Evolutionary conservation across 2,797 vertebrate species (phyloP), one percentile per base, ranked within the genome.

Genomic region (Hydrophis major): DNA sequence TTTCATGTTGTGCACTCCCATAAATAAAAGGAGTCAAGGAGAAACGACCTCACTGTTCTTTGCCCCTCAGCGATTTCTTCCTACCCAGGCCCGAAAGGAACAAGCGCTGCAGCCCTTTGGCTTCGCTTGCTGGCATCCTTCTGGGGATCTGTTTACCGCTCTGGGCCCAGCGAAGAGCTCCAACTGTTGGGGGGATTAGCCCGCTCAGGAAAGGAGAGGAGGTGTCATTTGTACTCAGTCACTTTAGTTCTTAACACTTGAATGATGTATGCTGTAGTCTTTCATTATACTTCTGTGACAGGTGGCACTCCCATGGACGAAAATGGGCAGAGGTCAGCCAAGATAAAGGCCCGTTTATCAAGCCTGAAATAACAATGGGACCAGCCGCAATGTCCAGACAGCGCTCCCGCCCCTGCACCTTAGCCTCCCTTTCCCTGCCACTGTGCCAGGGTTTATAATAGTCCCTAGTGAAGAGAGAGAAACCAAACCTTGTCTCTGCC

Each of bases 141-240:
- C 13, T 83, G 37, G 37, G 32, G 18, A 27, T 7, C 20, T 28
- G 86, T 56, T 55, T 91, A 47, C 94, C 89, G 13, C 1, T 0
- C n/a, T 53, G 95, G 92, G 92, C 90, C 32, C 20, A 87, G 59
- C 56, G 86, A 94, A 95, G 91, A 91, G 96, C 92, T 60, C 6
- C 95, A 96, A 96, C 94, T 93, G 90, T 91, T 94, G n/a, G 50
- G 7, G 42, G 89, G 95, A 92, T 97, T 96, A 96, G 95, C 94
- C 96, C 93, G 95, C 96, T 95, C 55, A 60, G 95, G 96, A 93
- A 95, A 96, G 96, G 94, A 97, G 97, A 96, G 96, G 94, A 97
- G 97, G 97, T 97, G 97, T 97, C 96, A 96, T 96, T 97, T 97
- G 97, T 97, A 97, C 94, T 92, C 96, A 97, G 97, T 97, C 96